These are phyloP conservation scores for Troides oblongomaculatus DNA, from an alignment of 2,888 invertebrate genomes.

Conservation along the genomic window DNA sequence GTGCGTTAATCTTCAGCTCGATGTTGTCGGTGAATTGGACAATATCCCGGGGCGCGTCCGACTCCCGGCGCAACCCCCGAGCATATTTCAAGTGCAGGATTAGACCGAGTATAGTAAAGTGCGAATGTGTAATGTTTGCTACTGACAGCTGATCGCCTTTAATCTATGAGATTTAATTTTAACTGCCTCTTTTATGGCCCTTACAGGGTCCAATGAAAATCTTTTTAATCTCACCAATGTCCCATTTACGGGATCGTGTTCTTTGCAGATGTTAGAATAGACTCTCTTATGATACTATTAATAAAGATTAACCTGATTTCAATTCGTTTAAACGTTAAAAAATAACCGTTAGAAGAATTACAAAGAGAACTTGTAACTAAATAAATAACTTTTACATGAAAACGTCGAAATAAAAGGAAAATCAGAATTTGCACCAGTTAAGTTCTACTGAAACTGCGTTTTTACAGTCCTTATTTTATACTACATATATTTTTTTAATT, in stretches of 20 bases:
- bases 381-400: no score
- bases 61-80: conserved; percentile 42
- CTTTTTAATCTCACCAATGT: conserved; percentile 61
- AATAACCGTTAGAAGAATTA: no score
- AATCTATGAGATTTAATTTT: conserved; percentile 67
- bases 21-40: conserved; percentile 63
- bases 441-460: no score
- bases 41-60: conserved; percentile 49
- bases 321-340: no score
- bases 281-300: background rate
- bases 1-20: conserved; percentile 58
- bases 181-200: conserved; percentile 57
- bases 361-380: no score
- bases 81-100: conserved; percentile 78
- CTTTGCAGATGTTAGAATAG: conserved; percentile 43
- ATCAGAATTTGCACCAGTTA: no score
- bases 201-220: conserved; percentile 41
- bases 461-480: no score
- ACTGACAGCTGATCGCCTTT: conserved; percentile 70
- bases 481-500: no score
- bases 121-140: conserved; percentile 70
- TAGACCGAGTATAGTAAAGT: conserved; percentile 67
- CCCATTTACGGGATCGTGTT: conserved; percentile 49
- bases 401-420: no score
- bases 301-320: no score